Percentiles rank a stretch among this genome's conserved stretches.
Conservation (phyloP, 2,888 invertebrate genomes). For the Tenodera sinensis region DNA sequence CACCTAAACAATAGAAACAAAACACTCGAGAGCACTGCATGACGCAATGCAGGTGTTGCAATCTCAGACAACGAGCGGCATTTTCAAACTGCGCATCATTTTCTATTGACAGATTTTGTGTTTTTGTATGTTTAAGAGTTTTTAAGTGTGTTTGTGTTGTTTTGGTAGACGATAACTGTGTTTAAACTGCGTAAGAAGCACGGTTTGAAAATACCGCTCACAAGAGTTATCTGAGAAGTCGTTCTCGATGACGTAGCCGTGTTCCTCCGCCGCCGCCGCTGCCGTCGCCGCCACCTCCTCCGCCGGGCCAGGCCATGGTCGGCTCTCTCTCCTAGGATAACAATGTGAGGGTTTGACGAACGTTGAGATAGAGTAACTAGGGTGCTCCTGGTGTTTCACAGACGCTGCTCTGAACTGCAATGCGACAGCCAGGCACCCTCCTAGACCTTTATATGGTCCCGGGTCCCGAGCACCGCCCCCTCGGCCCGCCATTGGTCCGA, state of each 20-base stretch:
- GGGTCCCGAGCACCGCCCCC: not conserved
- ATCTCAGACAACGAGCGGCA: not conserved
- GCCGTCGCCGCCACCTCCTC: no score
- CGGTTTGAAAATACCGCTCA: not conserved
- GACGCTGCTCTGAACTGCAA: conserved; percentile 18
- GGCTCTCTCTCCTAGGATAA: no score
- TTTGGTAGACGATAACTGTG: no score
- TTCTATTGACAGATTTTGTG: no score
- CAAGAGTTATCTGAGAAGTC: not conserved
- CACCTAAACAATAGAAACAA: not conserved
- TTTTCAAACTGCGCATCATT: no score
- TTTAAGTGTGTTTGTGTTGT: no score
- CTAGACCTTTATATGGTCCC: conserved; percentile 1
- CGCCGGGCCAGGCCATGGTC: not conserved
- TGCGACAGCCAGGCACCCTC: conserved; percentile 10
- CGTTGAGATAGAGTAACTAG: no score
- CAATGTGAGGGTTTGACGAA: no score
- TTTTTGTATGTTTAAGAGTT: no score
- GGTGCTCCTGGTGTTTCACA: no score
- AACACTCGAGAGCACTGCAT: not conserved
- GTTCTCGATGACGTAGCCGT: not conserved
- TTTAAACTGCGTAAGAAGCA: no score
- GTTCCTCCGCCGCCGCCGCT: not conserved
- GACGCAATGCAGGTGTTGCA: not conserved
- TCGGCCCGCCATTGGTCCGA: not conserved